Conservation (phyloP, 2,888 invertebrate species). For the Sycophila texana region DNA sequence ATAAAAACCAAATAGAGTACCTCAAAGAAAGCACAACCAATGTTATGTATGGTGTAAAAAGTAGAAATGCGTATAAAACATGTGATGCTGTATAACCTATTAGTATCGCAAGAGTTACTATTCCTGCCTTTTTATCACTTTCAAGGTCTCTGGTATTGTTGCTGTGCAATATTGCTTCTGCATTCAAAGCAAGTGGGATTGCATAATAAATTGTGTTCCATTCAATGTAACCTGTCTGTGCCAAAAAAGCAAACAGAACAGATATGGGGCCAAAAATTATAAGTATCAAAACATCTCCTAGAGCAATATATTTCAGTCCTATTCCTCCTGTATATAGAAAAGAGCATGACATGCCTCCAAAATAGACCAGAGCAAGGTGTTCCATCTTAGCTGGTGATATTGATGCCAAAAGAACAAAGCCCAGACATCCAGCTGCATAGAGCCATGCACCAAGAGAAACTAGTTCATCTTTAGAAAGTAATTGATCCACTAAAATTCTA, state of each 20-base stretch:
- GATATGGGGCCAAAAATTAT: constrained; percentile 96
- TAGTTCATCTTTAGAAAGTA: constrained; percentile 88
- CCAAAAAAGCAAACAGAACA: constrained; percentile 94
- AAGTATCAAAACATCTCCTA: constrained; percentile 94
- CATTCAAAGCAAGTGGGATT: constrained; percentile 93
- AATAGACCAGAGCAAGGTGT: constrained; percentile 94
- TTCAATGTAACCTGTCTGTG: constrained; percentile 93
- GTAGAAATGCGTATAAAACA: constrained; percentile 90
- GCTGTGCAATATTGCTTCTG: constrained; percentile 95
- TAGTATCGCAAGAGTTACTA: constrained; percentile 95
- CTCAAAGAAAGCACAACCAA: constrained; percentile 91
- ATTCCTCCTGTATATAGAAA: constrained; percentile 98
- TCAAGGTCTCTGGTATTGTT: constrained; percentile 96
- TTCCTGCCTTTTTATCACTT: constrained; percentile 91
- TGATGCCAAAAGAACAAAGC: constrained; percentile 85
- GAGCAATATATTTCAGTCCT: constrained; percentile 95
- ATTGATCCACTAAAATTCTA: constrained; percentile 94
- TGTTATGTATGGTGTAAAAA: constrained; percentile 93
- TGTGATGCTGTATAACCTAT: constrained; percentile 94
- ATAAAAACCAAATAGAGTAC: constrained; percentile 90
- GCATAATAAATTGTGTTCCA: constrained; percentile 95
- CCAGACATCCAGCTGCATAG: constrained; percentile 90
- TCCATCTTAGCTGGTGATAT: constrained; percentile 95
- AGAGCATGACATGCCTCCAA: constrained; percentile 95
- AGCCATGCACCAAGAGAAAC: constrained; percentile 92